A percentile compares a stretch with the other conserved stretches of the same genome.
Conservation (phyloP, 1,140 invertebrate species). For the Atta colombica region DNA sequence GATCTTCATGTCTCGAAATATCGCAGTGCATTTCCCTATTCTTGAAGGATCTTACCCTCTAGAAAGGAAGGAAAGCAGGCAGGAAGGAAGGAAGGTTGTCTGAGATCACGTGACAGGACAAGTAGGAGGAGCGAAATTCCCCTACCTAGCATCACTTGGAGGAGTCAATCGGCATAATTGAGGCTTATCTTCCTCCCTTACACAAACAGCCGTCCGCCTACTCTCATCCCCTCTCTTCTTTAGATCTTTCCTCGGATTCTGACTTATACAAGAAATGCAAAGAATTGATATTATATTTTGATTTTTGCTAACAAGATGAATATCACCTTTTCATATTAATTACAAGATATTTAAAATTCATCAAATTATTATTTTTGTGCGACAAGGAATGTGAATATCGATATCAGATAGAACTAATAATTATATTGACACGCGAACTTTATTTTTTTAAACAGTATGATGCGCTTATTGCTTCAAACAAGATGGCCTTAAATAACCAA, state of each 20-base stretch:
- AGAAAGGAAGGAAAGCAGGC: conserved; percentile 49
- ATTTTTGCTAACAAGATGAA: neutral
- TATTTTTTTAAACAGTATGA: neutral
- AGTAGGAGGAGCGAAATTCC: conserved; percentile 84
- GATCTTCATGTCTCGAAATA: neutral
- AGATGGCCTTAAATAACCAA: neutral
- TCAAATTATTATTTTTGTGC: neutral
- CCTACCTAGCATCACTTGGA: conserved; percentile 79
- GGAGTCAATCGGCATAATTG: conserved; percentile 83
- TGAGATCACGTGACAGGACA: conserved; percentile 81
- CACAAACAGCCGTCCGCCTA: conserved; percentile 71
- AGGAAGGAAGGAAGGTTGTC: conserved; percentile 75
- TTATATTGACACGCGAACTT: no score
- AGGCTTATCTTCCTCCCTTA: conserved; percentile 82
- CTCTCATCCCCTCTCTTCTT: conserved; percentile 65
- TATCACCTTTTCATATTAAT: neutral
- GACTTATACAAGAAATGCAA: neutral
- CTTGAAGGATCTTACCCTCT: conserved; percentile 22
- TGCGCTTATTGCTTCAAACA: neutral
- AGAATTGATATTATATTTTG: neutral
- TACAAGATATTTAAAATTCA: neutral
- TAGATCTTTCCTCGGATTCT: conserved; percentile 5
- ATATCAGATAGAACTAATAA: neutral
- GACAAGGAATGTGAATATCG: neutral
- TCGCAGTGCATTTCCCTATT: conserved; percentile 4